Evolutionary conservation across 2,888 invertebrate species (phyloP).

Genomic region (Cheilosia vulpina): DNA sequence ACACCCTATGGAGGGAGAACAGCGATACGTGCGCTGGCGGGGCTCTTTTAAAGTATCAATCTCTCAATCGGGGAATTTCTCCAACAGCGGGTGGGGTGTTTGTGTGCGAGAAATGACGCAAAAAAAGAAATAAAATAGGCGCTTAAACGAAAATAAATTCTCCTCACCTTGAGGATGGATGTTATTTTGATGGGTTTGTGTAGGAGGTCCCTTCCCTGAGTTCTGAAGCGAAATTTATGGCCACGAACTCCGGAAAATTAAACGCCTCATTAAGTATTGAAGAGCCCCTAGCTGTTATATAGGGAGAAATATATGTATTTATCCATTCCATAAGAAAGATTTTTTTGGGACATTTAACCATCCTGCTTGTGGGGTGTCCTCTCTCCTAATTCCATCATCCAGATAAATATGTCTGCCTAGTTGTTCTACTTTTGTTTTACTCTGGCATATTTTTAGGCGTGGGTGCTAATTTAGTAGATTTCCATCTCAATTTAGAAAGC

Average conservation of each 20-base stretch:
- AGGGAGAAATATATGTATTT: background rate
- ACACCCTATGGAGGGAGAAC: constrained; percentile 8
- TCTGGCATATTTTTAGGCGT: constrained; percentile 63
- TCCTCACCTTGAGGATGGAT: constrained; percentile 56
- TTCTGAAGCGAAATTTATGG: constrained; percentile 62
- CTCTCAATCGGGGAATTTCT: constrained; percentile 48
- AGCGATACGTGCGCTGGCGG: background rate
- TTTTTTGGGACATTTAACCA: background rate
- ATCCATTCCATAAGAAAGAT: too few relatives aligned
- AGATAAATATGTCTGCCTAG: constrained; percentile 55
- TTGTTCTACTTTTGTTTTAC: constrained; percentile 1
- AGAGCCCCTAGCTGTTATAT: constrained; percentile 50
- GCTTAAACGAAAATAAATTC: constrained; percentile 60
- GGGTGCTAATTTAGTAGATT: constrained; percentile 68
- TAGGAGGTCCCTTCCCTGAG: constrained; percentile 4
- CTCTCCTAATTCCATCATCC: constrained; percentile 32
- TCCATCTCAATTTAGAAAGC: constrained; percentile 60
- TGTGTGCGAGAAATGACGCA: constrained; percentile 30
- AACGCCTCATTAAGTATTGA: constrained; percentile 75
- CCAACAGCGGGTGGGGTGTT: constrained; percentile 46
- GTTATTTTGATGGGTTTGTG: constrained; percentile 13
- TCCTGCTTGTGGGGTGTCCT: constrained; percentile 3
- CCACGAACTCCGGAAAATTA: constrained; percentile 70
- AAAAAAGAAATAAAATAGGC: constrained; percentile 49
- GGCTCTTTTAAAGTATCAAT: constrained; percentile 45